Conservation (phyloP, 1,140 invertebrate genomes). For the Philopotamus ludificatus region DNA sequence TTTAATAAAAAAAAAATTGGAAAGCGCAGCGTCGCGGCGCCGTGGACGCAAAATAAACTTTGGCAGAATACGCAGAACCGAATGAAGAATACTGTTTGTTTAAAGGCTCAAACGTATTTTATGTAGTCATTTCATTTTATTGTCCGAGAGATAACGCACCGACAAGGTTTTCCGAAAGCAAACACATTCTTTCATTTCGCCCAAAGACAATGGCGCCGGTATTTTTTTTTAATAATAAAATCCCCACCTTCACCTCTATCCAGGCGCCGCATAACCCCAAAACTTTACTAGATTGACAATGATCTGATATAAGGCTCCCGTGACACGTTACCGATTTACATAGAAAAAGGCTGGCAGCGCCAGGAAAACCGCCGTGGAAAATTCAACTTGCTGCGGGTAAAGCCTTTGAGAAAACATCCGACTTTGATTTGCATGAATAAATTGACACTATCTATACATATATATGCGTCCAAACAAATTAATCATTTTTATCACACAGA, state of each 20-base stretch:
- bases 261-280: neutral
- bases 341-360: slow-evolving; percentile 6
- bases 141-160: neutral
- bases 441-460: no score
- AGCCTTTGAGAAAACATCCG: neutral
- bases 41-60: neutral
- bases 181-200: no score
- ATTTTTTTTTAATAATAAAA: neutral
- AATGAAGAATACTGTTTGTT: neutral
- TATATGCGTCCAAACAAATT: no score
- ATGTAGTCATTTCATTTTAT: neutral
- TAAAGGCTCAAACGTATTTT: neutral
- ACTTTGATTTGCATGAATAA: no score
- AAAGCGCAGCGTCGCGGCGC: neutral
- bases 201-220: no score
- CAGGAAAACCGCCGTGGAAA: slow-evolving; percentile 4
- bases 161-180: neutral
- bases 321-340: slow-evolving; percentile 12
- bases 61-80: neutral
- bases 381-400: neutral
- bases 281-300: slow-evolving; percentile 10
- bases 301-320: slow-evolving; percentile 9
- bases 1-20: neutral
- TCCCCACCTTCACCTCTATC: neutral
- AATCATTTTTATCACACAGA: no score